These are phyloP conservation scores for Phortica okadai DNA, from an alignment of 2,888 invertebrate genomes.

Conservation along the genomic window DNA sequence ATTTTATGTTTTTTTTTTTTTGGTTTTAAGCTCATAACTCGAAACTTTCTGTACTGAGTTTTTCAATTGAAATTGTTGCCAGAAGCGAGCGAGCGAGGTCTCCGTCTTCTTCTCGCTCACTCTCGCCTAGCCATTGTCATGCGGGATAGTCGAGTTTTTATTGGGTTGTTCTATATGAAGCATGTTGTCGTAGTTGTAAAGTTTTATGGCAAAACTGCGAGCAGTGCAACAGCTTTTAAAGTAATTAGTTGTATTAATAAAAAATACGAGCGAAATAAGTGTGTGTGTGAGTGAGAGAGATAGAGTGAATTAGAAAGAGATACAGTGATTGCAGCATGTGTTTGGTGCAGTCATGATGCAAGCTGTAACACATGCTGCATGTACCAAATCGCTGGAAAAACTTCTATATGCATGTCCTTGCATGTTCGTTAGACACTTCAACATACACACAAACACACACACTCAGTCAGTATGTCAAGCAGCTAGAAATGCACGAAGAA, in stretches of 20 bases:
- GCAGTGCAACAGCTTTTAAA: conserved; percentile 25
- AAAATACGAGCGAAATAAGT: not conserved
- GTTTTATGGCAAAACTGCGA: not conserved
- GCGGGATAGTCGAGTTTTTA: not conserved
- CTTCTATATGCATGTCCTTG: conserved; percentile 2
- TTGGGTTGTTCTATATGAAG: not conserved
- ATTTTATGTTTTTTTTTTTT: not conserved
- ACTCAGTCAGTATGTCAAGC: not conserved
- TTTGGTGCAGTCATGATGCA: not conserved
- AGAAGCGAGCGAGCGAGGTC: not conserved
- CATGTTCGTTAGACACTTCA: not conserved
- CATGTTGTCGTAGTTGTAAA: conserved; percentile 10
- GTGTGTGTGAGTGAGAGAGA: not conserved
- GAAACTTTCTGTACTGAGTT: conserved; percentile 20
- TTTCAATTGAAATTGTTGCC: conserved; percentile 28
- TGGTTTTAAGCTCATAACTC: conserved; percentile 22
- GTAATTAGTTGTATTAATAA: conserved; percentile 32
- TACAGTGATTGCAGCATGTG: not conserved
- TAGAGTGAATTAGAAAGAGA: not conserved
- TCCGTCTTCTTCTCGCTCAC: not conserved
- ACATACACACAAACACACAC: not conserved
- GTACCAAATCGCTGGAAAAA: not conserved
- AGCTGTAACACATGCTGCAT: not conserved
- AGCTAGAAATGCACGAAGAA: too few relatives aligned
- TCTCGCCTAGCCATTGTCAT: not conserved